phyloP scores from a whole-genome alignment of 2,888 invertebrate species.

The Plemyria rubiginata region DNA sequence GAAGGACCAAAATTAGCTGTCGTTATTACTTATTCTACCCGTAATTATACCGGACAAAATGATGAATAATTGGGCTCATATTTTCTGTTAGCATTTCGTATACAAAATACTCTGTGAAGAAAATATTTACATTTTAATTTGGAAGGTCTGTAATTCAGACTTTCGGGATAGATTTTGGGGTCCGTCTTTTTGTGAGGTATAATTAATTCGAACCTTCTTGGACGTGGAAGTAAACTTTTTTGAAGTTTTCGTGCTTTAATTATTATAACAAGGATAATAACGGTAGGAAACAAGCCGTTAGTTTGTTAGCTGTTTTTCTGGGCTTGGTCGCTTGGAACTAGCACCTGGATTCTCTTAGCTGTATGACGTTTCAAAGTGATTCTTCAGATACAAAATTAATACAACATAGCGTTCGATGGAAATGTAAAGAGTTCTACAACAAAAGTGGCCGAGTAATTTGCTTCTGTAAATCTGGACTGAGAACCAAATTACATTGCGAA shows the following conservation, averaged over 20 bases:
- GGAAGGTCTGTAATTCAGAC: slow-evolving; percentile 13
- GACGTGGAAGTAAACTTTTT: not conserved
- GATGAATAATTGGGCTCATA: slow-evolving; percentile 31
- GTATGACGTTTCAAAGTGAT: no score
- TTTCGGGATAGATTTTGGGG: not conserved
- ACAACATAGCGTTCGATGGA: no score
- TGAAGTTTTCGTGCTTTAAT: not conserved
- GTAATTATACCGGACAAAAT: slow-evolving; percentile 34
- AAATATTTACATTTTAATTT: slow-evolving; percentile 22
- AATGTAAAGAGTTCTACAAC: not conserved
- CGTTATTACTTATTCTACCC: slow-evolving; percentile 15
- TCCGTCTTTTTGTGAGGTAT: slow-evolving; percentile 2
- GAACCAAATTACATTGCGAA: not conserved
- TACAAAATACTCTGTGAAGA: slow-evolving; percentile 7
- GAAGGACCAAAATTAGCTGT: slow-evolving; percentile 31
- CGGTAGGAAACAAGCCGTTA: no score
- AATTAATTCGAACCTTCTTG: slow-evolving; percentile 1
- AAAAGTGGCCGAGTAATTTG: slow-evolving; percentile 1
- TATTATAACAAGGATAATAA: not conserved
- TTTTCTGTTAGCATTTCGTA: slow-evolving; percentile 31
- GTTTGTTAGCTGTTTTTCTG: no score
- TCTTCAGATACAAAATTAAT: no score
- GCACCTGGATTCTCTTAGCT: no score
- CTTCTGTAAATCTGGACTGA: not conserved
- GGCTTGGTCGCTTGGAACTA: no score